phyloP scores from a whole-genome alignment of 2,797 vertebrate species.

The Ispidina picta region DNA sequence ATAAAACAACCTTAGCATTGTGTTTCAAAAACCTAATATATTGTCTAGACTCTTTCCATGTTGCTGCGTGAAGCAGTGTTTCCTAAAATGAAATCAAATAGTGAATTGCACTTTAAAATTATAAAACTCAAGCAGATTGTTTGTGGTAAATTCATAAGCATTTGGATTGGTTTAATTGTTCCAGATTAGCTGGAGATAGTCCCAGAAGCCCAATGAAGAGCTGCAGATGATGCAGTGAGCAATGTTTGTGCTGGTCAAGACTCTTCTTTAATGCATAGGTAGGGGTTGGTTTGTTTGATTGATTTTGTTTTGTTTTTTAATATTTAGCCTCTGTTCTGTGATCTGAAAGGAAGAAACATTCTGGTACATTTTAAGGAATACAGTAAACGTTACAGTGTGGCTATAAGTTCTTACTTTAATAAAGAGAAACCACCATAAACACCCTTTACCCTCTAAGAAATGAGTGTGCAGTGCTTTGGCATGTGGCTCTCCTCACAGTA shows the following conservation, averaged over 20 bases:
- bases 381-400: neutral
- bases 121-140: neutral
- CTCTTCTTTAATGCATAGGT: neutral
- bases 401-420: neutral
- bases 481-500: neutral
- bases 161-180: neutral
- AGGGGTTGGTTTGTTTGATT: neutral
- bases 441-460: neutral
- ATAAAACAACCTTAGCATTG: neutral
- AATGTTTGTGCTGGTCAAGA: neutral
- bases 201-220: neutral
- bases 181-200: constrained; percentile 11
- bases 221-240: neutral
- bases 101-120: neutral
- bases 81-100: neutral
- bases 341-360: neutral
- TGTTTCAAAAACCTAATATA: neutral
- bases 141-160: constrained; percentile 15
- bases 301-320: neutral
- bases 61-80: neutral
- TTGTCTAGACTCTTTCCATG: neutral
- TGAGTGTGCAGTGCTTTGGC: neutral
- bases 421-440: neutral
- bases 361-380: neutral
- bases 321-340: neutral